Percentiles rank a stretch among this genome's conserved stretches.
Conservation (phyloP, 2,888 invertebrate species). For the Girardia tigrina region DNA sequence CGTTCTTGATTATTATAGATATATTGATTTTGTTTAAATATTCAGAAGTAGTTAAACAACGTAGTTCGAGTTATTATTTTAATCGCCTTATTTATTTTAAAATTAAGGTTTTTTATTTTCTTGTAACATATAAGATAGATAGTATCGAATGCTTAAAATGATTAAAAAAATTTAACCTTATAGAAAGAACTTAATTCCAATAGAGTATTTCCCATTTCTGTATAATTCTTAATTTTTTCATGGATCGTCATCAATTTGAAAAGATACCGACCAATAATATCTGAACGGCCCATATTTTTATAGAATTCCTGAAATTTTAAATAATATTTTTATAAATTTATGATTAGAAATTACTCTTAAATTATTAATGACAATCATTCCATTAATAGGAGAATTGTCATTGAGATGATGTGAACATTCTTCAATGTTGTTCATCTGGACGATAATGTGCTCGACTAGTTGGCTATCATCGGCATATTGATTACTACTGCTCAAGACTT, state of each 20-base stretch:
- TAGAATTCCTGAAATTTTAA: not conserved
- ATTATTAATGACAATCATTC: constrained; percentile 11
- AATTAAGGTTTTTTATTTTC: too few species aligned
- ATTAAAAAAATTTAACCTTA: too few species aligned
- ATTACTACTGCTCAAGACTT: not conserved
- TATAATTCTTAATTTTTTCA: constrained; percentile 6
- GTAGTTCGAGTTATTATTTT: too few species aligned
- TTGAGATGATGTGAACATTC: constrained; percentile 12
- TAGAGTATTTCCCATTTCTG: not conserved
- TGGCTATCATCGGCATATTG: not conserved
- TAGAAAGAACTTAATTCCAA: constrained; percentile 7
- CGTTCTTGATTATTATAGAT: too few species aligned
- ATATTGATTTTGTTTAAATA: too few species aligned
- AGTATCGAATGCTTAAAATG: too few species aligned
- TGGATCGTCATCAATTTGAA: not conserved
- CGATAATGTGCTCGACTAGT: not conserved
- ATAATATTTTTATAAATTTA: not conserved
- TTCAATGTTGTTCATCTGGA: not conserved
- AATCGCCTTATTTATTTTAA: too few species aligned
- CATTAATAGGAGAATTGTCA: constrained; percentile 7
- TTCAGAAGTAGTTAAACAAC: too few species aligned
- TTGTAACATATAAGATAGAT: too few species aligned
- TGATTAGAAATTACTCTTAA: not conserved
- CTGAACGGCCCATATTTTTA: not conserved
- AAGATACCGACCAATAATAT: not conserved